Base-by-base conservation (phyloP, 2,113 vertebrate genomes). In the Malurus melanocephalus region DNA sequence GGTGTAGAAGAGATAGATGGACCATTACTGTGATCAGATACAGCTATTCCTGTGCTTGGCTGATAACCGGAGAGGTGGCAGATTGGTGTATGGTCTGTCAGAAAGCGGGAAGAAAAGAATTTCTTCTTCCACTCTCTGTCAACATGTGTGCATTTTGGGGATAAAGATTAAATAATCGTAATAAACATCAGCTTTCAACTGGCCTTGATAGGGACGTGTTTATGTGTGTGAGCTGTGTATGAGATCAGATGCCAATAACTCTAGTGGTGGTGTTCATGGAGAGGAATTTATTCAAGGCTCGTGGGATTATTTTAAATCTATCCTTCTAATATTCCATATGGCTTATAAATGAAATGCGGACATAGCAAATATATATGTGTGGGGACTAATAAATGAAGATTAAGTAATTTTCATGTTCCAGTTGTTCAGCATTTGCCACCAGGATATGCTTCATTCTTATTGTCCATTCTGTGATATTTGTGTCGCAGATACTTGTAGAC, bases 11-110 rank as follows among this genome's bases (percentile, higher is more conserved):
- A 72, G 49, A 72, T 78, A 19, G 74, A 78, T 75, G 57, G 49
- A 84, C 76, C 10, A 30, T 75, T 91, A 56, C 80, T 72, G 19
- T 80, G 89, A 85, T 93, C 91, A 88, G 90, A 78, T 89, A 87
- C 35, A 88, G 60, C 65, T 72, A 24, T 93, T 91, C 74, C 87
- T 91, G 85, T 74, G 62, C 55, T 73, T 88, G 69, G 38, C 53
- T 83, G 85, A 93, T 87, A 92, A 93, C 48, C 48, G 67, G 72
- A 60, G 42, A 43, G 17, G 18, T 77, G 64, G 60, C 42, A 71
- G 40, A 22, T 43, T 69, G 64, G 48, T 64, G 16, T 53, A 53
- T 16, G 28, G 32, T 65, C 65, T 89, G 33, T 83, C 49, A 74
- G 68, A 81, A 71, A 46, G 49, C 56, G 33, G 14, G n/a, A 46